A percentile compares a stretch with the other conserved stretches of the same genome.
These are phyloP conservation scores for Procambarus virginalis DNA, from an alignment of 1,140 invertebrate species.

Conservation along the genomic window DNA sequence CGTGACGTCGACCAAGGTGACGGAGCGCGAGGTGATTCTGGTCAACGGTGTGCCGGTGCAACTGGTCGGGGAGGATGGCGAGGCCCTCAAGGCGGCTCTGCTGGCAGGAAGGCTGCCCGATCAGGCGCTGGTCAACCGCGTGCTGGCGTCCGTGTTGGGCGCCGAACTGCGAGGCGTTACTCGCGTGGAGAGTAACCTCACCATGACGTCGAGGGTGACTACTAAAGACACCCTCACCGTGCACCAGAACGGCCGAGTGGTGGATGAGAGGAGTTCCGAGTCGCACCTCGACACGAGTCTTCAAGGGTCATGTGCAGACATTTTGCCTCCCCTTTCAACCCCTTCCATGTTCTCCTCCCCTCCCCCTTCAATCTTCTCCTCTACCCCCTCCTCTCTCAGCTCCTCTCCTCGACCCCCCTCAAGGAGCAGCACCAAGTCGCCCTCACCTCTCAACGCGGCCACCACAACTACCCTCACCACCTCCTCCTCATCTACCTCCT, in stretches of 20 bases:
- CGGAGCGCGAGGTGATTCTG: slow-evolving; percentile 83
- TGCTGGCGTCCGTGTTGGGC: slow-evolving; percentile 75
- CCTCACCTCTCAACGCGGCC: slow-evolving; percentile 32
- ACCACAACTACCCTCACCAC: slow-evolving; percentile 12
- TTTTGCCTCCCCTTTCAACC: slow-evolving; percentile 3
- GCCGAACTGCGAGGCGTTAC: slow-evolving; percentile 63
- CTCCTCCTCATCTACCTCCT: neutral
- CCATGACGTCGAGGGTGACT: slow-evolving; percentile 83
- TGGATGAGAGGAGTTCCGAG: slow-evolving; percentile 83
- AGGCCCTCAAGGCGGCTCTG: slow-evolving; percentile 82
- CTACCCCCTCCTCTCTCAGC: slow-evolving; percentile 31
- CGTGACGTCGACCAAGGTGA: slow-evolving; percentile 83
- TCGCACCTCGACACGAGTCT: slow-evolving; percentile 78
- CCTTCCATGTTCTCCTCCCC: slow-evolving; percentile 24
- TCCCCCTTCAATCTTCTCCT: slow-evolving; percentile 10
- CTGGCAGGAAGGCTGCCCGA: slow-evolving; percentile 81
- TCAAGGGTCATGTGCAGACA: slow-evolving; percentile 54
- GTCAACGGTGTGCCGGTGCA: slow-evolving; percentile 84
- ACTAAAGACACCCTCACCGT: slow-evolving; percentile 85
- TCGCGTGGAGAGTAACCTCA: slow-evolving; percentile 81
- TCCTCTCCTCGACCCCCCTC: slow-evolving; percentile 49
- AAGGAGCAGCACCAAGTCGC: slow-evolving; percentile 49
- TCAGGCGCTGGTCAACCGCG: slow-evolving; percentile 83
- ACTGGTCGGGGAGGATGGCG: slow-evolving; percentile 82
- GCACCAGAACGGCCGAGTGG: slow-evolving; percentile 80